Percentiles rank a stretch among this genome's conserved stretches.
Conservation (phyloP, 2,113 vertebrate genomes). For the Platichthys flesus region DNA sequence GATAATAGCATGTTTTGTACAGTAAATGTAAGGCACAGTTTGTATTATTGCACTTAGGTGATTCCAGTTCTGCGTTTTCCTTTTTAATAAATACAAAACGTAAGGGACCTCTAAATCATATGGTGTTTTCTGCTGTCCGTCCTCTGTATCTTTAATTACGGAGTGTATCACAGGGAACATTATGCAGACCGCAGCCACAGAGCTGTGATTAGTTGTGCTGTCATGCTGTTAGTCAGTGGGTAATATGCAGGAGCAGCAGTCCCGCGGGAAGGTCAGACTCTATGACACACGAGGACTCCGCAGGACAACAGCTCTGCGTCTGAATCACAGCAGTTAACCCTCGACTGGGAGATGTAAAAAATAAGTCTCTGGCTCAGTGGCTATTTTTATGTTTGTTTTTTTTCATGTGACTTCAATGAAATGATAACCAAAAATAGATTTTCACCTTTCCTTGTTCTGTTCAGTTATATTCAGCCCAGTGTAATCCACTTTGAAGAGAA, state of each 20-base stretch:
- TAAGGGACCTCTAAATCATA: background rate
- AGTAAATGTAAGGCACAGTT: background rate
- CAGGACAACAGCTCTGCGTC: slow-evolving; percentile 40
- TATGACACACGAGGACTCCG: slow-evolving; percentile 57
- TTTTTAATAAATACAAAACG: background rate
- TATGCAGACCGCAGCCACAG: slow-evolving; percentile 57
- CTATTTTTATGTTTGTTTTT: background rate
- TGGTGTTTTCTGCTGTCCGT: background rate
- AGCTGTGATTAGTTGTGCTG: slow-evolving; percentile 68
- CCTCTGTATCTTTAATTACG: slow-evolving; percentile 43
- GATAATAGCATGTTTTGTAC: background rate
- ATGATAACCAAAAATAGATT: background rate
- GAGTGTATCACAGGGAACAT: slow-evolving; percentile 34
- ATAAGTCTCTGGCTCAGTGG: background rate
- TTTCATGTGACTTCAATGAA: background rate
- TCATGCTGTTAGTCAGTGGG: slow-evolving; percentile 75
- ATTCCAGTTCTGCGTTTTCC: background rate
- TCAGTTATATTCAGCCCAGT: background rate
- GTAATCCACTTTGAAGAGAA: slow-evolving; percentile 17
- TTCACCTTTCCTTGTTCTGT: background rate
- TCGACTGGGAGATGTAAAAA: background rate
- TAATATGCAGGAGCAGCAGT: slow-evolving; percentile 72
- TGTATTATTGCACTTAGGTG: background rate
- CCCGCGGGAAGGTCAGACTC: slow-evolving; percentile 68
- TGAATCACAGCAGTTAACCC: slow-evolving; percentile 47